Evolutionary conservation across 2,797 vertebrate genomes (phyloP), one percentile per base, ranked within the genome.

Genomic region (Bucorvus abyssinicus): DNA sequence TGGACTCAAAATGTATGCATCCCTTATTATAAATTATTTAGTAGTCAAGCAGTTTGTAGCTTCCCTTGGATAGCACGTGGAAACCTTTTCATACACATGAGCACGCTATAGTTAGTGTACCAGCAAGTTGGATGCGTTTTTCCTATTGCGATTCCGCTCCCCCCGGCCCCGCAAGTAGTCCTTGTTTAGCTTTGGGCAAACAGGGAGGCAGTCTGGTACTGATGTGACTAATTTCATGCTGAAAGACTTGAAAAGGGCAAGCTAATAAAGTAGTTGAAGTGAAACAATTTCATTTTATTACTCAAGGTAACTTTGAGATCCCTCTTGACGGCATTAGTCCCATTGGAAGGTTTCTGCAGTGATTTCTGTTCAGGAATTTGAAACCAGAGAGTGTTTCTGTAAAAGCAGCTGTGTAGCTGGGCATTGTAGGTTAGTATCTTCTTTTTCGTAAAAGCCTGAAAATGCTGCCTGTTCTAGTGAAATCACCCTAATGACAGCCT

Each of bases 311-410:
- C 52, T 84, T 47, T 84, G 91, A 84, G 85, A 80, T 94, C 34
- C 22, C 74, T 88, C 61, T 84, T 69, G 63, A 78, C 80, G 40
- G 42, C 42, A 32, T 69, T 53, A 93, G 53, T 92, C 89, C 85
- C 83, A 77, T 96, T 84, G 94, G 94, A 95, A 97, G 95, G 96
- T 97, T 97, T 97, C 90, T 96, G 87, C 93, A 94, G 78, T 26
- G 42, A 95, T 93, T 97, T 93, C 96, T 96, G 83, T 96, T 96
- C 92, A 94, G 77, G 71, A 97, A 96, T 59, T 78, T 77, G 84
- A 86, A 90, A 69, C 9, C 9, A 64, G 50, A 20, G 68, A 38
- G 17, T 87, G 23, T 88, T 87, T 94, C 45, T 71, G 7, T 84
- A 79, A 84, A 90, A 95, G 55, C 6, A 45, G 57, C 81, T 89